Conservation (phyloP, 64 coral and sea anemone species). For the Montipora efflorescens region DNA sequence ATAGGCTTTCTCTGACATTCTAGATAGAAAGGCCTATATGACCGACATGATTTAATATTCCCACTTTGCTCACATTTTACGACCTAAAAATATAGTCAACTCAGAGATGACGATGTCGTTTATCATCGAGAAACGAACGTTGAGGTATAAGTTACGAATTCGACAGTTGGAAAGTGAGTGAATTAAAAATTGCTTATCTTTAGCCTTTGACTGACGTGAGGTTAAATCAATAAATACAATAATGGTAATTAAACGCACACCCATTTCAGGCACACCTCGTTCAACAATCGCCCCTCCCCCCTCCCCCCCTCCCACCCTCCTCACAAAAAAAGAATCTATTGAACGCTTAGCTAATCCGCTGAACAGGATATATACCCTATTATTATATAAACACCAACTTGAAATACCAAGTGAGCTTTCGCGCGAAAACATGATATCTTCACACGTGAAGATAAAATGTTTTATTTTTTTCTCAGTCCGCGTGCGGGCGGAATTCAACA, state of each 20-base stretch:
- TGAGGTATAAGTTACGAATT: not conserved
- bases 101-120: no score
- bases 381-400: no score
- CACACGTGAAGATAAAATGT: no score
- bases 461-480: no score
- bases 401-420: no score
- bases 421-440: no score
- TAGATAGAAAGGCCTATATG: not conserved
- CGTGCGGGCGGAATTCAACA: no score
- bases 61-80: not conserved
- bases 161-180: slow-evolving; percentile 29
- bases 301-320: no score
- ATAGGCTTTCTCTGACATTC: slow-evolving; percentile 44
- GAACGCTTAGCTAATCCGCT: no score
- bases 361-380: no score
- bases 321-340: no score
- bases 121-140: not conserved
- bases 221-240: slow-evolving; percentile 18
- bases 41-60: not conserved
- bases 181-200: slow-evolving; percentile 5
- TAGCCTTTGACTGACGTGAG: slow-evolving; percentile 7
- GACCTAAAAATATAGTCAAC: not conserved
- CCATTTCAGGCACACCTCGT: not conserved
- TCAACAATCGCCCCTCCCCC: no score
- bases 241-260: not conserved